Evolutionary conservation across 35 echinoderm and acorn worm species (phyloP).

Genomic region (Chiridota heheva): DNA sequence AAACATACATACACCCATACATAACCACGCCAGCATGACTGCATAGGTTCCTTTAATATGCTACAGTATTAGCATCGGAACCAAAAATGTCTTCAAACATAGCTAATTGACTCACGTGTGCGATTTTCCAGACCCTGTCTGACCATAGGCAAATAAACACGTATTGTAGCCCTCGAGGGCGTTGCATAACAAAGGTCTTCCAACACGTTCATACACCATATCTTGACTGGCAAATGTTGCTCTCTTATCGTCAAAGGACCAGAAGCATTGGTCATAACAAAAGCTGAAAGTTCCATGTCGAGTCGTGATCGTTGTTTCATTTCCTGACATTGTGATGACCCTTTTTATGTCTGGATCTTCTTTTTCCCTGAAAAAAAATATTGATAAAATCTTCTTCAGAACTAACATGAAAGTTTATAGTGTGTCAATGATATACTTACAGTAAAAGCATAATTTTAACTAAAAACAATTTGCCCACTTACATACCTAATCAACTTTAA

Average conservation of each 20-base stretch:
- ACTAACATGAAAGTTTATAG: neutral
- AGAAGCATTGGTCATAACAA: slow-evolving; percentile 94
- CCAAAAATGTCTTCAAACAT: too few species aligned
- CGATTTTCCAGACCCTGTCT: slow-evolving; percentile 97
- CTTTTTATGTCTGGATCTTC: slow-evolving; percentile 56
- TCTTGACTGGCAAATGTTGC: slow-evolving; percentile 65
- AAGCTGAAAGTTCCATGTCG: slow-evolving; percentile 50
- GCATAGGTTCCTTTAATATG: too few species aligned
- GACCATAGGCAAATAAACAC: slow-evolving; percentile 94
- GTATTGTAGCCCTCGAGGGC: slow-evolving; percentile 96
- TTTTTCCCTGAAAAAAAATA: slow-evolving; percentile 59
- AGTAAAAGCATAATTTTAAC: neutral
- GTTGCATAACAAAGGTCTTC: slow-evolving; percentile 71
- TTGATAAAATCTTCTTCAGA: neutral
- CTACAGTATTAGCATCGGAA: too few species aligned
- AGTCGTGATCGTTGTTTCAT: slow-evolving; percentile 64
- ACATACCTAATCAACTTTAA: neutral
- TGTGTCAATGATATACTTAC: neutral
- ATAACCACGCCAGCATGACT: too few species aligned
- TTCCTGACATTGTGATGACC: slow-evolving; percentile 81
- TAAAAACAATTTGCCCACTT: neutral
- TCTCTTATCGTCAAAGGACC: slow-evolving; percentile 74
- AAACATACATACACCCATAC: too few species aligned
- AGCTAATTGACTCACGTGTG: slow-evolving; percentile 95
- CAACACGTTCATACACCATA: slow-evolving; percentile 73